A percentile compares a stretch with the other conserved stretches of the same genome.
Evolutionary conservation across 2,797 vertebrate genomes (phyloP).

Genomic region (Schizopygopsis malacanthus): DNA sequence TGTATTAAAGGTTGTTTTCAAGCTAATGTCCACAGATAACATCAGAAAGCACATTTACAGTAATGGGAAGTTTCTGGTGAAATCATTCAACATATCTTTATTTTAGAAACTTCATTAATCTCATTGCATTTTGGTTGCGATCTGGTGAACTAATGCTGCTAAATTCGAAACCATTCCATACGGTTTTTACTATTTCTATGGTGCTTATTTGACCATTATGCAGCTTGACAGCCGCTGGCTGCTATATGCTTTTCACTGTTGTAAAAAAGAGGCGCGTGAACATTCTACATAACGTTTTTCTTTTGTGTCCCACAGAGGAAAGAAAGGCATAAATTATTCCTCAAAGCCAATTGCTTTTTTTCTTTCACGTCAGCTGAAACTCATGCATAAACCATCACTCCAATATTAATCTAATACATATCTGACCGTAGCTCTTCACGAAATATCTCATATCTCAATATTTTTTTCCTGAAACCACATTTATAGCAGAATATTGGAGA

Average conservation of each 20-base stretch:
- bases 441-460: background rate
- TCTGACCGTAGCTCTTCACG: background rate
- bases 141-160: background rate
- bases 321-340: constrained; percentile 28
- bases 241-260: background rate
- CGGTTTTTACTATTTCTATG: background rate
- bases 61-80: background rate
- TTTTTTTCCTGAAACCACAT: background rate
- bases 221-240: background rate
- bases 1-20: background rate
- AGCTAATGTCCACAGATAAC: background rate
- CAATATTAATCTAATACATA: constrained; percentile 9
- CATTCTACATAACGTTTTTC: background rate
- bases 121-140: background rate
- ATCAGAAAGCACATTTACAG: background rate
- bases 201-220: background rate
- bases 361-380: constrained; percentile 12
- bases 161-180: background rate
- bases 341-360: constrained; percentile 1
- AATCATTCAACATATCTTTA: background rate
- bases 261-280: background rate
- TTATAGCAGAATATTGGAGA: background rate
- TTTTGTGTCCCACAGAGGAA: background rate
- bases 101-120: background rate
- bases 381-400: constrained; percentile 17